Evolutionary conservation across 2,888 invertebrate genomes (phyloP), one percentile per base, ranked within the genome.

Genomic region (Oxytorus armatus): DNA sequence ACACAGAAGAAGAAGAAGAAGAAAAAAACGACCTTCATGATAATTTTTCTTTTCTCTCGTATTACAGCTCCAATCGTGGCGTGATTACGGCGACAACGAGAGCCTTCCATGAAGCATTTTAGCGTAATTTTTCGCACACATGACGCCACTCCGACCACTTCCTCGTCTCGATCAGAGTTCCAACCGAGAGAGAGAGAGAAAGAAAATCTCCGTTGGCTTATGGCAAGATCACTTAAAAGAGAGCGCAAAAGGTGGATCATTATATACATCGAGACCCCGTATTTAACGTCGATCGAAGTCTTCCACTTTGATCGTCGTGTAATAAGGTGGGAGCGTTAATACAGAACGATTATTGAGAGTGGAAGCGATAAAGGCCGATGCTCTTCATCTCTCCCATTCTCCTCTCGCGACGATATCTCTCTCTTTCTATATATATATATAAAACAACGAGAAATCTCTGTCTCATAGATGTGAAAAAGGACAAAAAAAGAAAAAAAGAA

Each of bases 1-100:
- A n/a, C n/a, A n/a, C n/a, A 1, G 21, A 39, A 14, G 18, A 21
- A 29, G 25, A 25, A 53, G n/a, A 73, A 39, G 14, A 2, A 25
- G 36, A 39, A 23, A 23, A n/a, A 39, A 36, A 21, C 5, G 29
- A 8, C n/a, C n/a, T n/a, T n/a, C n/a, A n/a, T n/a, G n/a, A 16
- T 33, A 49, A 11, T 44, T 47, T 59, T 23, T 59, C 51, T 55
- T 49, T 18, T n/a, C 4, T 55, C 8, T 25, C 16, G 0, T 72
- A 25, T 85, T 85, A 18, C 83, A 86, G 86, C 86, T 53, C 86
- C 86, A 0, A 79, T 86, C 65, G 85, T 86, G 57, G 86, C 86
- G 61, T 85, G 76, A 85, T 70, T 36, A 42, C 11, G 51, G 33
- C 25, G 44, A 53, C 66, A 68, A 53, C 16, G 5, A 51, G 39